These are phyloP conservation scores for Tetrao urogallus DNA, from an alignment of 2,113 vertebrate genomes.

Conservation along the genomic window DNA sequence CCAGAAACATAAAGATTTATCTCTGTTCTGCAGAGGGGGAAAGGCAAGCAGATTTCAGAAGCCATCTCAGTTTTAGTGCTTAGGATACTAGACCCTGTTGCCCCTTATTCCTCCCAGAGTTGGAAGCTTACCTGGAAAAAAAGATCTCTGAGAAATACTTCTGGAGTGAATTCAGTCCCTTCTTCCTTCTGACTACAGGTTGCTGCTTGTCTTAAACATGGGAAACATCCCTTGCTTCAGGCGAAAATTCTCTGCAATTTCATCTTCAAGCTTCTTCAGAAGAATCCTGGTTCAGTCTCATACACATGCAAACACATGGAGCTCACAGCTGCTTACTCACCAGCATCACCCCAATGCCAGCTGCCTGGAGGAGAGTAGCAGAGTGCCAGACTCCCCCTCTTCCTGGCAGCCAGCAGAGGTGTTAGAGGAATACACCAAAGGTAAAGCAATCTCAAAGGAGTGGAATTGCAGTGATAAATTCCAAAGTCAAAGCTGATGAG, in stretches of 20 bases:
- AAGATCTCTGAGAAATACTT: not conserved
- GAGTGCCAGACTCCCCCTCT: slow-evolving; percentile 12
- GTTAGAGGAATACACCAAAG: not conserved
- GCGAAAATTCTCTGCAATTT: slow-evolving; percentile 67
- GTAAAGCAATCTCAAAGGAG: not conserved
- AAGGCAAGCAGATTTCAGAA: not conserved
- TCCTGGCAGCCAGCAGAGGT: not conserved
- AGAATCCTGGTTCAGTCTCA: slow-evolving; percentile 31
- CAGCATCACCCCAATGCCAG: slow-evolving; percentile 21
- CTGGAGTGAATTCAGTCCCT: slow-evolving; percentile 18
- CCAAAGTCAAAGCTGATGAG: not conserved
- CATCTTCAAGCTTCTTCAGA: slow-evolving; percentile 16
- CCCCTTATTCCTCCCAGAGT: not conserved
- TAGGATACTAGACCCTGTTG: not conserved
- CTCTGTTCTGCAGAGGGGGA: not conserved
- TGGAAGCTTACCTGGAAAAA: slow-evolving; percentile 65
- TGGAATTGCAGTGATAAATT: not conserved
- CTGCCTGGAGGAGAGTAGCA: slow-evolving; percentile 21
- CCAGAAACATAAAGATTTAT: not conserved
- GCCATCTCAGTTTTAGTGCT: not conserved
- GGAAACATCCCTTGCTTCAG: slow-evolving; percentile 75
- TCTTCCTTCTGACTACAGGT: slow-evolving; percentile 69
- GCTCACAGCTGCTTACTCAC: slow-evolving; percentile 57
- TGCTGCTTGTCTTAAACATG: slow-evolving; percentile 65
- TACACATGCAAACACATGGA: not conserved